Base-by-base conservation (phyloP, 2,797 vertebrate genomes). In the Propithecus perrieri region DNA sequence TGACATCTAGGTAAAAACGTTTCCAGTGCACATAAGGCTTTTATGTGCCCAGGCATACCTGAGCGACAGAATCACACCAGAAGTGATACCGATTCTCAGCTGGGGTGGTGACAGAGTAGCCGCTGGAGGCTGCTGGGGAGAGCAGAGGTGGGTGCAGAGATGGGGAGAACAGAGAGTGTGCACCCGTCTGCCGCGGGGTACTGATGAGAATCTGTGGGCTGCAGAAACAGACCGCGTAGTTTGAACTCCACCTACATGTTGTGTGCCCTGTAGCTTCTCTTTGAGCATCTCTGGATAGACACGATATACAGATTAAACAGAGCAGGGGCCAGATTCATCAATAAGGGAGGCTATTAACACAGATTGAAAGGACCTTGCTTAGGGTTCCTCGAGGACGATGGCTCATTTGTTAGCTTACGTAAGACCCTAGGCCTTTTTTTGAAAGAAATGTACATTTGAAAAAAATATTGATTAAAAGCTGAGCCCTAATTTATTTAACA, bases 381-480 rank as follows among this genome's bases (percentile, higher is more conserved):
- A 63, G 80, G 75, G 24, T 83, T 95, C 61, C 85, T 41, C 20
- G 55, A 61, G 79, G 89, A 79, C 12, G 74, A 93, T 24, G 61
- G 50, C 35, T 93, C 79, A 48, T 53, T 46, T 92, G 67, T 59
- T 74, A 92, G 67, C 46, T 75, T 83, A 84, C 85, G 1, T 22
- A 65, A 89, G 75, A 87, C 2, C 28, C 46, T 15, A 18, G 17
- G 57, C 69, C 10, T 43, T 86, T 81, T 80, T 71, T 24, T 30
- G 57, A 94, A 72, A 74, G 48, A 89, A 91, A 61, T 3, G 6
- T 30, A 28, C 14, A 69, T 63, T 74, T 89, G 55, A 87, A 93
- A 85, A 78, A 74, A n/a, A 65, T 28, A 85, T 18, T 48, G 22
- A 24, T 69, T 63, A 74, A 53, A 69, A 91, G 46, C 22, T 48